Evolutionary conservation across 1,140 invertebrate species (phyloP).

Genomic region (Bicyclus anynana): DNA sequence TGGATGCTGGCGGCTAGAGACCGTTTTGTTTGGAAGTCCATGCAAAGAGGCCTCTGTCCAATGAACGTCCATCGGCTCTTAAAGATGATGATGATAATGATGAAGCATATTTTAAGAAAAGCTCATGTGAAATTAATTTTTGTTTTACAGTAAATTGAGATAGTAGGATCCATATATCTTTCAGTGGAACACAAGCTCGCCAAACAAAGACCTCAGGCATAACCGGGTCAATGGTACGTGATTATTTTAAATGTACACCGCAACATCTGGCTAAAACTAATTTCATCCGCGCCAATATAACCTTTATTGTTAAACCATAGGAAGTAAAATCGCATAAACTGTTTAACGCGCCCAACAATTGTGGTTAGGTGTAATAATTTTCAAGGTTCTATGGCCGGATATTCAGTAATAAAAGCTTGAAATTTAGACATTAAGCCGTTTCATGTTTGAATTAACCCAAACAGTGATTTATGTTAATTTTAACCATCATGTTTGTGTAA

Average conservation of each 20-base stretch:
- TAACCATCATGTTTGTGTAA: not conserved
- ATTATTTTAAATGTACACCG: slow-evolving; percentile 30
- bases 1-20: too few species aligned
- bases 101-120: too few species aligned
- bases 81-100: too few species aligned
- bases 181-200: not conserved
- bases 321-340: not conserved
- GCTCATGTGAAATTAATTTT: too few species aligned
- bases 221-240: slow-evolving; percentile 32
- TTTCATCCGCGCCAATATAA: slow-evolving; percentile 10
- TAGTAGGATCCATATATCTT: slow-evolving; percentile 10
- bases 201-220: slow-evolving; percentile 27
- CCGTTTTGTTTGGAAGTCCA: too few species aligned
- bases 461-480: not conserved
- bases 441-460: not conserved
- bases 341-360: not conserved
- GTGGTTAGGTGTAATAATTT: slow-evolving; percentile 1
- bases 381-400: slow-evolving; percentile 14
- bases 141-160: too few species aligned
- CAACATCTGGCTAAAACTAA: slow-evolving; percentile 4
- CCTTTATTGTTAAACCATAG: not conserved
- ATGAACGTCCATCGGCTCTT: too few species aligned
- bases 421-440: slow-evolving; percentile 2
- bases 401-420: slow-evolving; percentile 7
- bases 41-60: too few species aligned